Percentiles rank a stretch among this genome's conserved stretches.
These are phyloP conservation scores for Sterrhoptilus dennistouni DNA, from an alignment of 2,113 vertebrate genomes.

Conservation along the genomic window DNA sequence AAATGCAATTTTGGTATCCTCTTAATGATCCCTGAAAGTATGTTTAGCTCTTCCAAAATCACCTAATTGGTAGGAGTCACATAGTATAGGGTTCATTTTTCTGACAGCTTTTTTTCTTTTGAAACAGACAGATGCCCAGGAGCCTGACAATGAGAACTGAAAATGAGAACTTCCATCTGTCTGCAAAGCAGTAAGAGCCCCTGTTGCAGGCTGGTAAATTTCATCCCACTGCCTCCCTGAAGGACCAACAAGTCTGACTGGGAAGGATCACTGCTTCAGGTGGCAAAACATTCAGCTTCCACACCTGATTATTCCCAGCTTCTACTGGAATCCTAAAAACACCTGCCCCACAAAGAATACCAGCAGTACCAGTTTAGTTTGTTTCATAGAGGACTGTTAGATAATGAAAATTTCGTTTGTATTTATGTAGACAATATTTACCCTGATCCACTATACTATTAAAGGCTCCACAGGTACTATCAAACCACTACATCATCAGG, in stretches of 20 bases:
- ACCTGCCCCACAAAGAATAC: not conserved
- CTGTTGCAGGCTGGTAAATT: not conserved
- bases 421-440: not conserved
- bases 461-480: not conserved
- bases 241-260: not conserved
- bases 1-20: not conserved
- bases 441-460: not conserved
- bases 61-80: not conserved
- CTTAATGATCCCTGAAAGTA: not conserved
- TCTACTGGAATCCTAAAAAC: not conserved
- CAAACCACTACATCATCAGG: not conserved
- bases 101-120: not conserved
- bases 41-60: not conserved
- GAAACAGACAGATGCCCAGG: not conserved
- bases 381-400: not conserved
- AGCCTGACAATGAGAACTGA: not conserved
- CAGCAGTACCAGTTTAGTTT: not conserved
- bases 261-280: not conserved
- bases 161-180: not conserved
- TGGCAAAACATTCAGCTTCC: not conserved
- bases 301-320: not conserved
- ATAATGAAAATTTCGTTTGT: not conserved
- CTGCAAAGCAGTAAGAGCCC: not conserved
- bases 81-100: not conserved
- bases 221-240: not conserved